Evolutionary conservation across 2,888 invertebrate genomes (phyloP), one percentile per base, ranked within the genome.

Genomic region (Pyrrhosoma nymphula): DNA sequence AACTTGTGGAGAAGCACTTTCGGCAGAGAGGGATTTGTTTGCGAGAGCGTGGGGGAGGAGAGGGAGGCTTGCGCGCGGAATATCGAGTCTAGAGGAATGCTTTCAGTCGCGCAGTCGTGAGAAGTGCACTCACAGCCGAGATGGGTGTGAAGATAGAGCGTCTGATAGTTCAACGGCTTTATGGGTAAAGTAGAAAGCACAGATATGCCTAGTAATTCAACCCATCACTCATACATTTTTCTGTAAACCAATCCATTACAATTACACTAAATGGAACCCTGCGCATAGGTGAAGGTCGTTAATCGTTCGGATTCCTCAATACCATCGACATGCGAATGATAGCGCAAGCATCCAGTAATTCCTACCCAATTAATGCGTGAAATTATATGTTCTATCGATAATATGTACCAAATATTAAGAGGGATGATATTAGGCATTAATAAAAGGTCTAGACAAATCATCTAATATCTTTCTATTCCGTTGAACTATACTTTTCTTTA

Each of bases 31-130:
- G 56, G 26, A 39, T 39, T 60, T 35, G 63, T 91, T 91, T 60
- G 63, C 39, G 35, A 35, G 35, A 69, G 39, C 56, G 63, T 35
- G 10, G 39, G 91, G 63, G 63, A 47, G 91, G 63, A 91, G 39
- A 23, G 35, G 39, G 18, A 39, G 60, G n/a, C 30, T 63, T 23
- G 60, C 30, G 60, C 30, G 60, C 3, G 91, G 60, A 63, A 60
- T 30, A 69, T 63, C 91, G 35, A 39, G 91, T 39, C 35, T 14
- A 35, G 63, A 35, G 91, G 91, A 91, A 69, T n/a, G 69, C 69
- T 69, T 69, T 69, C n/a, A 69, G 69, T 69, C 69, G 69, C 69
- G 16, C 20, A 26, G 82, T 35, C 82, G 14, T 82, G 82, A 82
- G 82, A 26, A 82, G 30, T 30, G 82, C 12, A 14, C 35, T 82